phyloP scores from a whole-genome alignment of 1,140 invertebrate genomes.

The Temnothorax nylanderi region DNA sequence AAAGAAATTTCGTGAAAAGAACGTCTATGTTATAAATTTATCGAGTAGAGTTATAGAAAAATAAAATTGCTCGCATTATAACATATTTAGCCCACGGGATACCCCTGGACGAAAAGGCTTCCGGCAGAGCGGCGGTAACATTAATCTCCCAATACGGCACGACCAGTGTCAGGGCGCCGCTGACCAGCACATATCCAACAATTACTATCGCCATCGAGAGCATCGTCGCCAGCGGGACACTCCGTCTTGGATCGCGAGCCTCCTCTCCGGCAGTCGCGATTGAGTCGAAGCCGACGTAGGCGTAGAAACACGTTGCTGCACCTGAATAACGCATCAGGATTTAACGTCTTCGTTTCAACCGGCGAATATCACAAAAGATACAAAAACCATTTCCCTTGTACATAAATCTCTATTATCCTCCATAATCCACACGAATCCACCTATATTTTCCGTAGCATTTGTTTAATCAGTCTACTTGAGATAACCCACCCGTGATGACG shows the following conservation, averaged over 20 bases:
- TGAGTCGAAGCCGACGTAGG: constrained; percentile 95
- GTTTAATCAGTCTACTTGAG: not conserved
- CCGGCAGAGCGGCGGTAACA: constrained; percentile 93
- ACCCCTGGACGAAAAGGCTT: constrained; percentile 91
- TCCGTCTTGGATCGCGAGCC: constrained; percentile 91
- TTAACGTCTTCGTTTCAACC: not conserved
- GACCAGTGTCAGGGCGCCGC: constrained; percentile 93
- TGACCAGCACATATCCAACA: constrained; percentile 92
- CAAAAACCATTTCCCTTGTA: not conserved
- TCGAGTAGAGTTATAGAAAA: not conserved
- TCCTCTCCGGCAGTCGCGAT: constrained; percentile 96
- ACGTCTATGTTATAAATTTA: not conserved
- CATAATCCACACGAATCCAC: too few relatives aligned
- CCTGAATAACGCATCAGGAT: constrained; percentile 81
- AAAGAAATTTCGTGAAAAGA: not conserved
- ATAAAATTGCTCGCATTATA: constrained; percentile 84
- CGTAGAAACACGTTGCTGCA: constrained; percentile 96
- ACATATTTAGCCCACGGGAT: constrained; percentile 95
- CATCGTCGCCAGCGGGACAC: constrained; percentile 93
- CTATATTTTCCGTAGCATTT: not conserved
- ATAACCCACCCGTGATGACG: constrained; percentile 86
- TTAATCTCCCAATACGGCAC: constrained; percentile 92
- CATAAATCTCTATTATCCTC: not conserved
- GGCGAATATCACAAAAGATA: not conserved
- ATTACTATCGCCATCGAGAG: constrained; percentile 93